Evolutionary conservation across 2,888 invertebrate genomes (phyloP), one percentile per base, ranked within the genome.

Genomic region (Drosophila incognita): DNA sequence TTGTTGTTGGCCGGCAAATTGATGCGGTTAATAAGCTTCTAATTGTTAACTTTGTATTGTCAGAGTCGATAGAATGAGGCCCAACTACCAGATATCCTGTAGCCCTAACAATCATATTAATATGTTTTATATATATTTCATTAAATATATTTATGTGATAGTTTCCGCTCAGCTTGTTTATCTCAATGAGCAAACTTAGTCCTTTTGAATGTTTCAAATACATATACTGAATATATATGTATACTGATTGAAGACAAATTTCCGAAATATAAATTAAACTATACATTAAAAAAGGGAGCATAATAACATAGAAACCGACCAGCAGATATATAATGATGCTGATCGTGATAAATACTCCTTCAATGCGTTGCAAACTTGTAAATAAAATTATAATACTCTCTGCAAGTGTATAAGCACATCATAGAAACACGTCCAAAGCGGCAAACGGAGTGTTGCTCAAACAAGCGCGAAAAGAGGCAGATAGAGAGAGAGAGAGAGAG

Each of bases 31-130:
- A 79, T 79, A 76, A 60, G 76, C 79, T 76, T 59, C 74, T 73
- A 85, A 87, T 79, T 83, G 79, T 69, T 79, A 69, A 81, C 69
- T 81, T 81, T 65, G 61, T 38, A 15, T 49, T 40, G n/a, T 21
- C 1, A 5, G 4, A n/a, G n/a, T 11, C 2, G 11, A 57, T 3
- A 1, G 13, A 3, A 27, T 5, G 13, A 6, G 10, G 3, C 6
- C 10, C 13, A 35, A 46, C 60, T n/a, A 1, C 10, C 0, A 27
- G 13, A 66, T 74, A 62, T 71, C 33, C 53, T 61, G 24, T 29
- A 21, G 15, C 7, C 15, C 24, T 24, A 15, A 46, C 4, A 24
- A 21, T 2, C 2, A 15, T 24, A 46, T 24, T 15, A 15, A 8
- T 38, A 4, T 38, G 0, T 36, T 7, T 24, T 24, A 15, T 15